Evolutionary conservation across 2,797 vertebrate species (phyloP).

Genomic region (Aselliscus stoliczkanus): DNA sequence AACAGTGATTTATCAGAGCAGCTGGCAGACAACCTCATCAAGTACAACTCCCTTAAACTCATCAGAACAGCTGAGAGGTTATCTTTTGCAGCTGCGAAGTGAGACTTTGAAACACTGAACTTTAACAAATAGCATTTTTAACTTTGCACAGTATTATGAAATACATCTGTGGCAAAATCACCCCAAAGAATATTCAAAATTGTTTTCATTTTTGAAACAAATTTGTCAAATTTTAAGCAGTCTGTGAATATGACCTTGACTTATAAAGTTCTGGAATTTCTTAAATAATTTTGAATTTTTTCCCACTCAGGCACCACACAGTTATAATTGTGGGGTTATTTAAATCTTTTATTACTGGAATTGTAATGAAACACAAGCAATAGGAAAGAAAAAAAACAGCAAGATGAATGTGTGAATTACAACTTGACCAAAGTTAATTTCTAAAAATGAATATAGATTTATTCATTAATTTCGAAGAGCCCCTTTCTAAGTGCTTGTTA

Average conservation of each 20-base stretch:
- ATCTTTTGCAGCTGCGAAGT: neutral
- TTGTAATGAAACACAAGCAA: neutral
- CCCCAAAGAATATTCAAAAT: conserved; percentile 1
- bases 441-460: neutral
- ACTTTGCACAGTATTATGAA: conserved; percentile 33
- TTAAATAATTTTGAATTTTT: neutral
- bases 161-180: conserved; percentile 8
- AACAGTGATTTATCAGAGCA: neutral
- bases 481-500: neutral
- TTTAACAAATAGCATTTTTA: neutral
- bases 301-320: neutral
- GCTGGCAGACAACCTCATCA: neutral
- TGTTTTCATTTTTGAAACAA: conserved; percentile 15
- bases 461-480: neutral
- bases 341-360: neutral
- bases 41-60: neutral
- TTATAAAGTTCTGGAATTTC: neutral
- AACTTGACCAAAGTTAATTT: neutral
- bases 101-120: neutral
- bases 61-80: neutral
- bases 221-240: conserved; percentile 27
- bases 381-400: neutral
- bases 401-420: neutral
- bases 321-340: neutral
- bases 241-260: neutral